These are phyloP conservation scores for Lutjanus campechanus DNA, from an alignment of 2,797 vertebrate genomes.

Conservation along the genomic window DNA sequence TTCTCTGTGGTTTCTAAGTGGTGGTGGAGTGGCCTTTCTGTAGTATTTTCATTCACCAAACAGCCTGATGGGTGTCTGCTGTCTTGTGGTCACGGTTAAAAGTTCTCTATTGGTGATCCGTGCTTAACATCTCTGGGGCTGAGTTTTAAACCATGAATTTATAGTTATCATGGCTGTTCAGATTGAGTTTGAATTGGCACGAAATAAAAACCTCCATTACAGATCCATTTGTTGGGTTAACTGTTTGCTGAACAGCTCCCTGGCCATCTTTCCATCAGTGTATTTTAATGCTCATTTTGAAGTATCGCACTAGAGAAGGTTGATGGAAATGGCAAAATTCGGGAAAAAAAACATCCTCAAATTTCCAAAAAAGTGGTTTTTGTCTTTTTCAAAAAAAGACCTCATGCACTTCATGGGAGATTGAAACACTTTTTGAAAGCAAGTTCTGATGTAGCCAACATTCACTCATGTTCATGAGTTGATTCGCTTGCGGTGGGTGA, in stretches of 20 bases:
- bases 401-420: no score
- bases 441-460: no score
- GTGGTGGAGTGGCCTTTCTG: constrained; percentile 13
- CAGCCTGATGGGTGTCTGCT: constrained; percentile 2
- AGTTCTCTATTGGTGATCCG: not conserved
- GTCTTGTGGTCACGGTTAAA: not conserved
- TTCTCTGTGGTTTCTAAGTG: constrained; percentile 11
- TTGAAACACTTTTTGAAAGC: no score
- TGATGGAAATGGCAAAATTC: no score
- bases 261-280: not conserved
- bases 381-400: no score
- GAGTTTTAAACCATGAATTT: not conserved
- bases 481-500: no score
- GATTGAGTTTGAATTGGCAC: not conserved
- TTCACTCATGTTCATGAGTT: no score
- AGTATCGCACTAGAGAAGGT: no score
- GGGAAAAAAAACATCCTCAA: no score
- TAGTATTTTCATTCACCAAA: constrained; percentile 10
- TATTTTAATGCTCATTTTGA: no score
- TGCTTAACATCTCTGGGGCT: not conserved
- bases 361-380: no score
- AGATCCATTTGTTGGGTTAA: not conserved
- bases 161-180: not conserved
- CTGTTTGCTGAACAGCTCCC: not conserved
- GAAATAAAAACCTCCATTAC: not conserved